phyloP scores from a whole-genome alignment of 2,888 invertebrate genomes.

The Xanthia icteritia region DNA sequence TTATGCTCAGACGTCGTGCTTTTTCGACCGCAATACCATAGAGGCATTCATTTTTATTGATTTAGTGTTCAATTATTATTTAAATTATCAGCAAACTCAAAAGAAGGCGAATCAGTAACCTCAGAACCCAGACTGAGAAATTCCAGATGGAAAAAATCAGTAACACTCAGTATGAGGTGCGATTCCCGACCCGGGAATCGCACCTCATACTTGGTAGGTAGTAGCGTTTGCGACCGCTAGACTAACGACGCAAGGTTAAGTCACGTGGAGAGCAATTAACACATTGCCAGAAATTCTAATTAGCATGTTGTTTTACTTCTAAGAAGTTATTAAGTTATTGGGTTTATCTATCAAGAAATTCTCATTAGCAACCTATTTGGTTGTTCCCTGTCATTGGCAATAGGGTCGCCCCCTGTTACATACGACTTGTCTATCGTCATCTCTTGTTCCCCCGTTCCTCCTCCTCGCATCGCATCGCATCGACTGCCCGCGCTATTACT shows the following conservation, averaged over 20 bases:
- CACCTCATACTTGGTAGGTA: no score
- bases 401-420: background rate
- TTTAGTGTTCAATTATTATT: background rate
- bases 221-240: background rate
- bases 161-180: no score
- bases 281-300: constrained; percentile 4
- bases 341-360: constrained; percentile 4
- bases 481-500: no score
- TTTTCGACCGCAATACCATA: background rate
- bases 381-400: background rate
- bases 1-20: no score
- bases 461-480: no score
- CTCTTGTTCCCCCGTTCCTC: no score
- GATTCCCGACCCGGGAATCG: no score
- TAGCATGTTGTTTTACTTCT: background rate
- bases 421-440: no score
- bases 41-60: background rate
- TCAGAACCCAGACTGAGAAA: no score
- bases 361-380: background rate
- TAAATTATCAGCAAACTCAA: background rate
- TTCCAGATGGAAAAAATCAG: no score
- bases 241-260: background rate
- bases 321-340: background rate
- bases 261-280: background rate
- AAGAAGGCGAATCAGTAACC: background rate